phyloP scores from a whole-genome alignment of 2,888 invertebrate species.

The Dynastes hyllus region DNA sequence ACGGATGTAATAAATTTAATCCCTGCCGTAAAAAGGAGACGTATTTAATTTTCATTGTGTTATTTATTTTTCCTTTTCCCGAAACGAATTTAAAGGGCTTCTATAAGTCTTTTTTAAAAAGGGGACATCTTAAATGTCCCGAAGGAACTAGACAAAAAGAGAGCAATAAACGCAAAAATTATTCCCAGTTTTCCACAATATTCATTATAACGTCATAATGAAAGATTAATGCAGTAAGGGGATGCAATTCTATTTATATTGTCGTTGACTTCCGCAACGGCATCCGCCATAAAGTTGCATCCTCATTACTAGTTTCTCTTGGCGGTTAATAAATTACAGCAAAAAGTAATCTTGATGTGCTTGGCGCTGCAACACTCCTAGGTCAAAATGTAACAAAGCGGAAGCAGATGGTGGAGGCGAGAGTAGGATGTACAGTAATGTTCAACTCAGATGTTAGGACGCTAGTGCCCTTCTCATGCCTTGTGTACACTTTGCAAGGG shows the following conservation, averaged over 20 bases:
- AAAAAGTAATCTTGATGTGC: background rate
- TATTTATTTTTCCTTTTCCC: background rate
- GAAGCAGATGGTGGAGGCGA: background rate
- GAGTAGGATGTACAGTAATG: background rate
- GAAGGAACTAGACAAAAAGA: background rate
- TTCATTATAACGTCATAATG: slow-evolving; percentile 1
- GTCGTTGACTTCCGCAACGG: background rate
- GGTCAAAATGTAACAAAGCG: background rate
- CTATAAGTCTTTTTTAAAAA: background rate
- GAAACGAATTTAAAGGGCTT: background rate
- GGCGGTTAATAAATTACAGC: slow-evolving; percentile 1
- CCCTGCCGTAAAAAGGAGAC: background rate
- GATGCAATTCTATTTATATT: slow-evolving; percentile 5
- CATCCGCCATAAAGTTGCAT: background rate
- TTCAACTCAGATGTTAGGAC: no score
- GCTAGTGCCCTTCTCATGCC: no score
- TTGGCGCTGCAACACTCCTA: background rate
- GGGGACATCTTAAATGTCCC: background rate
- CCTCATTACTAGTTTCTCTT: background rate
- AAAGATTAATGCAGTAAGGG: background rate
- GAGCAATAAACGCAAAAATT: slow-evolving; percentile 13
- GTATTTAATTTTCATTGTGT: background rate
- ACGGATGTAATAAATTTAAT: no score
- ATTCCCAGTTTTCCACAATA: background rate
- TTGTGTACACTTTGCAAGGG: no score